Base-by-base conservation (phyloP, 1,140 invertebrate genomes). In the Caligus rogercresseyi region DNA sequence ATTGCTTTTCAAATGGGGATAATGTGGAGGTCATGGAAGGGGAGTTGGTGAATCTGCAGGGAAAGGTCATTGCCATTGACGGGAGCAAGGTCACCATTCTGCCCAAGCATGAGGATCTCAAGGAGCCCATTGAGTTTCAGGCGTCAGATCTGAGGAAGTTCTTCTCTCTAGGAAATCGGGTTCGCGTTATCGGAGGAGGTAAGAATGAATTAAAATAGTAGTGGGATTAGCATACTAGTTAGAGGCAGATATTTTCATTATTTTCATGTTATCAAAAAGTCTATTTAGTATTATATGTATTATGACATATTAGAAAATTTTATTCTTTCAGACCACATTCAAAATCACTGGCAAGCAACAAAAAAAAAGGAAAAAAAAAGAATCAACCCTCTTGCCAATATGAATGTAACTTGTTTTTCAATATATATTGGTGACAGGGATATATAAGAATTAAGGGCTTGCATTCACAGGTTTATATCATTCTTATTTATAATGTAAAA, bases 21-120 rank as follows among this genome's bases (percentile, higher is more conserved):
- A 90, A 93, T 70, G 92, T 98, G 0, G 89, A 94, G 77, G 94
- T 98, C 0, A 84, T 81, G 64, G 85, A 92, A 59, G 95, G 94
- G 64, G 94, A 98, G 78, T 81, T 98, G 73, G 83, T 90, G 52
- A 87, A 97, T 74, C 77, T 98, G 24, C 61, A 63, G 72, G 93
- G 90, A 52, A 88, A 87, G 74, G 87, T 98, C 65, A 81, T 94
- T 20, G 83, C 86, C 0, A 88, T 98, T 58, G 92, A 98, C 70
- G 92, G 90, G 7, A 84, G 87, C 52, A 90, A 91, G 80, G 89
- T 98, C 54, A 93, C 88, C 2, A 89, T 98, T 20, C 83, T 95
- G 80, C 93, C 95, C 0, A 93, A 92, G 70, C 94, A 98, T 73
- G 89, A 94, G 69, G 92, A 93, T 68, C 74, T 98, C 0, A 94